Base-by-base conservation (phyloP, 1,140 invertebrate genomes). In the Cydia splendana region DNA sequence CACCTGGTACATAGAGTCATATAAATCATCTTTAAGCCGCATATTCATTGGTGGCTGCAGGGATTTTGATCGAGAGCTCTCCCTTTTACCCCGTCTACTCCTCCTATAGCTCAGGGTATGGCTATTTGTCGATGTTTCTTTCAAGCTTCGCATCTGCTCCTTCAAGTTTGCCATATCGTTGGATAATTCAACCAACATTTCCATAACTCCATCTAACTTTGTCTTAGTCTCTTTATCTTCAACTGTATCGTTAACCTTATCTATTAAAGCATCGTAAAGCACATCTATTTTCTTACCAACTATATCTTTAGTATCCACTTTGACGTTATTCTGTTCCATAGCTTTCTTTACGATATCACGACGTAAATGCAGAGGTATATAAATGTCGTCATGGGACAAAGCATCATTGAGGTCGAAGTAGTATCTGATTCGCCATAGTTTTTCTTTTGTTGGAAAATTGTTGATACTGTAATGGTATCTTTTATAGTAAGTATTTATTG, bases 261-360 rank as follows among this genome's bases (percentile, higher is more conserved):
- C 57, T 62, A 62, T 62, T n/a, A 38, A 38, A 42, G 67, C 48
- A 18, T 78, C 53, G 45, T 78, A 57, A n/a, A 78, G 45, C 2
- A 76, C 67, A 15, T 78, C 34, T 38, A 78, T 57, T 65, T 65
- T 57, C 7, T 34, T 71, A 3, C n/a, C 48, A 24, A 76, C 30
- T 9, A 12, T 28, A 38, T 45, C 45, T 34, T 69, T 30, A 28
- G 18, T 53, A 51, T 69, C 65, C 7, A 69, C 77, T 51, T 74
- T 62, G 2, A 20, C 57, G 1, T 69, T 76, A 10, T 69, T 76
- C 20, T 78, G 77, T 18, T 51, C 42, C 51, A 75, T 76, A 45
- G 77, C 74, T 57, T 78, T 78, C 28, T 75, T 71, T 18, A 78
- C 53, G 2, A 78, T 75, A 1, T 74, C 77, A 42, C 75, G 74